Conservation (phyloP, 2,888 invertebrate genomes). For the Drosophila barbarae region DNA sequence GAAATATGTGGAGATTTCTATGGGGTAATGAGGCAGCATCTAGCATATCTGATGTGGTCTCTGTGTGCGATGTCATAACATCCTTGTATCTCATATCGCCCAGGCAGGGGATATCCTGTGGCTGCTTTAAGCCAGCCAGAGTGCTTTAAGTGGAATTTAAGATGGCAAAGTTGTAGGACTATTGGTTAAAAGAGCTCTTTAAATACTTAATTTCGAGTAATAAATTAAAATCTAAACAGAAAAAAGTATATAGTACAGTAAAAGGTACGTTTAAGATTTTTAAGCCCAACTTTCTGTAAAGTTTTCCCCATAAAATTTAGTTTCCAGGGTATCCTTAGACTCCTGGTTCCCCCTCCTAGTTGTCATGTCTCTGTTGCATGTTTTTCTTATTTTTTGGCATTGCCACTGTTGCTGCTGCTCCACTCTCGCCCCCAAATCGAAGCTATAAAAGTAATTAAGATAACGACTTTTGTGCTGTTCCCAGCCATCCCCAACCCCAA, state of each 20-base stretch:
- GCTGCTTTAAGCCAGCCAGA: constrained; percentile 9
- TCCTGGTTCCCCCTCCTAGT: background rate
- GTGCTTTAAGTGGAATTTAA: background rate
- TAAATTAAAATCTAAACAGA: background rate
- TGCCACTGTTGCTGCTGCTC: constrained; percentile 1
- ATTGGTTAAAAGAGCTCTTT: background rate
- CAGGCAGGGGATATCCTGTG: constrained; percentile 1
- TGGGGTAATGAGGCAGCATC: constrained; percentile 60
- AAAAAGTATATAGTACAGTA: background rate
- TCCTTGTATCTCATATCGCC: constrained; percentile 9
- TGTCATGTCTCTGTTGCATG: constrained; percentile 26
- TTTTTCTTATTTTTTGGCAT: constrained; percentile 11
- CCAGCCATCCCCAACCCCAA: constrained; percentile 10
- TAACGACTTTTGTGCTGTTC: constrained; percentile 71
- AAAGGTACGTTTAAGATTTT: background rate
- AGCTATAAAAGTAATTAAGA: constrained; percentile 77
- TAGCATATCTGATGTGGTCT: constrained; percentile 21
- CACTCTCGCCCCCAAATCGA: constrained; percentile 63
- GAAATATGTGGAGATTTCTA: constrained; percentile 63
- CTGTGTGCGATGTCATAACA: constrained; percentile 22
- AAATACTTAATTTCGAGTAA: too few species aligned
- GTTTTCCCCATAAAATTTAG: background rate
- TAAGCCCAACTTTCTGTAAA: background rate
- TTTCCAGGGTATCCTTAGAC: constrained; percentile 5
- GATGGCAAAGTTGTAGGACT: too few species aligned